Conservation (phyloP, 2,888 invertebrate species). For the Conus canariensis region DNA sequence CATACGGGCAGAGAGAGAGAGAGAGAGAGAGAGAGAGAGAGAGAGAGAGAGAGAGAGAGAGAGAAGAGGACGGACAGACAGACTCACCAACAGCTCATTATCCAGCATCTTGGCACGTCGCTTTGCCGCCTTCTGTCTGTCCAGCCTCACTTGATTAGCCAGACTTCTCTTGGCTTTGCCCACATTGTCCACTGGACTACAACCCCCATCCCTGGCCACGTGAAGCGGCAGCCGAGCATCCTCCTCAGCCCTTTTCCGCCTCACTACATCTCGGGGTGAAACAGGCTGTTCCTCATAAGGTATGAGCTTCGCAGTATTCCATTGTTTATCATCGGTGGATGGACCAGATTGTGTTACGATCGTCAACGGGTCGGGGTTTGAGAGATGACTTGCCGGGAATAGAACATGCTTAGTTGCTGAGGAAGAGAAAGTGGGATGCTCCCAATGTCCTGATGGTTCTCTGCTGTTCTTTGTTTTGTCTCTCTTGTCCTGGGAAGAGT, state of each 20-base stretch:
- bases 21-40: too few relatives aligned
- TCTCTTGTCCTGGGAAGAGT: not conserved
- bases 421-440: not conserved
- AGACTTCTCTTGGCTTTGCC: not conserved
- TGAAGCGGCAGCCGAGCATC: not conserved
- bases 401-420: not conserved
- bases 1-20: too few relatives aligned
- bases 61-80: not conserved
- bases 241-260: not conserved
- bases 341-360: not conserved
- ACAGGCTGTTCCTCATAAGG: not conserved
- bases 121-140: slow-evolving; percentile 15
- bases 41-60: too few relatives aligned
- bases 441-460: not conserved
- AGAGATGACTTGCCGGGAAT: not conserved
- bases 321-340: not conserved
- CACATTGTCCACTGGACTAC: not conserved
- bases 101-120: slow-evolving; percentile 31
- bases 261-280: not conserved
- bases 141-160: not conserved
- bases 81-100: not conserved
- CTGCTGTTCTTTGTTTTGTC: not conserved
- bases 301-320: not conserved
- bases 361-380: too few relatives aligned
- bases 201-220: not conserved